Evolutionary conservation across 2,888 invertebrate species (phyloP).

Genomic region (Cylindroiulus punctatus): DNA sequence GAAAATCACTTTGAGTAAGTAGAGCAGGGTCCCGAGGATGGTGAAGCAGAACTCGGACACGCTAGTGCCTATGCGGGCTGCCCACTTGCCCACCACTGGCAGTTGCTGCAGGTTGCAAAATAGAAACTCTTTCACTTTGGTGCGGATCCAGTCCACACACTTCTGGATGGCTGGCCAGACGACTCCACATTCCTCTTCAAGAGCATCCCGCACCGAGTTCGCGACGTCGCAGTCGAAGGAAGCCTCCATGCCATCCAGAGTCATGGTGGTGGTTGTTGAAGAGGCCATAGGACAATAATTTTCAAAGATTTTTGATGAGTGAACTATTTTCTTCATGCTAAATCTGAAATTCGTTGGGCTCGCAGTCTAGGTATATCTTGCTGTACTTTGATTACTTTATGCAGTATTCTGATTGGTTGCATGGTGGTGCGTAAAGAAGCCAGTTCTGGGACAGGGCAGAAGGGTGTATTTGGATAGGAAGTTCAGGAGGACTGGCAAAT

Average conservation of each 20-base stretch:
- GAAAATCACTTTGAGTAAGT: background rate
- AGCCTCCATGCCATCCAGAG: background rate
- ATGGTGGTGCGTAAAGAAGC: background rate
- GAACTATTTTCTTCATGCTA: background rate
- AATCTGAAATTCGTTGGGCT: background rate
- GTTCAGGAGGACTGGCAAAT: background rate
- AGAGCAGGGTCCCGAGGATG: background rate
- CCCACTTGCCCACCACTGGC: slow-evolving; percentile 11
- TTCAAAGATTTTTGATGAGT: background rate
- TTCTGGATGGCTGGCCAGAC: background rate
- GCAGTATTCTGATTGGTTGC: no score
- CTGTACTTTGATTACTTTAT: no score
- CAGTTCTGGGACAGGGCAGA: background rate
- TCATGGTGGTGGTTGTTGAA: background rate
- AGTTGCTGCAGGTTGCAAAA: background rate
- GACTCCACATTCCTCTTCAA: no score
- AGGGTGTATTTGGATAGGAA: background rate
- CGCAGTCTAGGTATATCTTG: no score
- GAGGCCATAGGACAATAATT: background rate
- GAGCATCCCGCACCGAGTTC: no score
- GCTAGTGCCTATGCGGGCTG: background rate
- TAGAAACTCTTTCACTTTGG: slow-evolving; percentile 6
- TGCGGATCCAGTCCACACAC: slow-evolving; percentile 7
- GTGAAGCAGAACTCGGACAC: slow-evolving; percentile 8
- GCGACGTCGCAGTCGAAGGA: background rate